Percentiles rank a stretch among this genome's conserved stretches.
These are phyloP conservation scores for Clytia hemisphaerica DNA, from an alignment of 30 jellyfish, hydroid and myxozoan species.

Conservation along the genomic window DNA sequence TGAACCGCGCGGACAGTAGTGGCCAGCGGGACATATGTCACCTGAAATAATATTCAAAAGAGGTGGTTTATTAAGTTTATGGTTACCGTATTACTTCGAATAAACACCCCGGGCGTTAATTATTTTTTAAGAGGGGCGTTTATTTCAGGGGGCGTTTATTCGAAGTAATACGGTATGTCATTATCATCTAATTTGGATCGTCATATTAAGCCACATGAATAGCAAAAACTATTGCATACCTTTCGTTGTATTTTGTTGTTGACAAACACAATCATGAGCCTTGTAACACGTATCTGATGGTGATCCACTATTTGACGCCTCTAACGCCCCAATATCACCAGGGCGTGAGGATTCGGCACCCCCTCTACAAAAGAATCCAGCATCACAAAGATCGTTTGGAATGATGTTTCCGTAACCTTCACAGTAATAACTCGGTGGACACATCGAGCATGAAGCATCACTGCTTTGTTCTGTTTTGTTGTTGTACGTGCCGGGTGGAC, in stretches of 20 bases:
- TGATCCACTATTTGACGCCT: conserved; percentile 27
- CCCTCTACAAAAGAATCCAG: conserved; percentile 75
- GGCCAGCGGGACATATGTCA: conserved; percentile 39
- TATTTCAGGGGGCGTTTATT: too few species aligned
- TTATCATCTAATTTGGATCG: too few species aligned
- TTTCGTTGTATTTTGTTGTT: conserved; percentile 44
- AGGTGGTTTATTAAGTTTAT: too few species aligned
- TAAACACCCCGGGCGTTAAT: too few species aligned
- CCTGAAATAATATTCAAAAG: conserved; percentile 32
- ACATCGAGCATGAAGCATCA: conserved; percentile 30
- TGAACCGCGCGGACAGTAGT: conserved; percentile 41
- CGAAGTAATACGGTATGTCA: too few species aligned
- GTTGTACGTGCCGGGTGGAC: conserved; percentile 88
- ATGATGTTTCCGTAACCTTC: conserved; percentile 54
- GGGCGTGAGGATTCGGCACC: conserved; percentile 59
- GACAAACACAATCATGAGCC: conserved; percentile 73
- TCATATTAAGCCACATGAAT: not conserved
- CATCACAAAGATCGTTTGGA: conserved; percentile 60
- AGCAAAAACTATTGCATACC: conserved; percentile 30
- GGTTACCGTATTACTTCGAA: too few species aligned
- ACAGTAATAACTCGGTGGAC: conserved; percentile 63
- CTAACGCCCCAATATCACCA: conserved; percentile 52
- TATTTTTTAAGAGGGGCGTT: too few species aligned
- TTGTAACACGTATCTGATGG: conserved; percentile 66
- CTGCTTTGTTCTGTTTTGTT: conserved; percentile 57